Evolutionary conservation across 1,140 invertebrate genomes (phyloP).

Genomic region (roundworm (Caenorhabditis elegans)): DNA sequence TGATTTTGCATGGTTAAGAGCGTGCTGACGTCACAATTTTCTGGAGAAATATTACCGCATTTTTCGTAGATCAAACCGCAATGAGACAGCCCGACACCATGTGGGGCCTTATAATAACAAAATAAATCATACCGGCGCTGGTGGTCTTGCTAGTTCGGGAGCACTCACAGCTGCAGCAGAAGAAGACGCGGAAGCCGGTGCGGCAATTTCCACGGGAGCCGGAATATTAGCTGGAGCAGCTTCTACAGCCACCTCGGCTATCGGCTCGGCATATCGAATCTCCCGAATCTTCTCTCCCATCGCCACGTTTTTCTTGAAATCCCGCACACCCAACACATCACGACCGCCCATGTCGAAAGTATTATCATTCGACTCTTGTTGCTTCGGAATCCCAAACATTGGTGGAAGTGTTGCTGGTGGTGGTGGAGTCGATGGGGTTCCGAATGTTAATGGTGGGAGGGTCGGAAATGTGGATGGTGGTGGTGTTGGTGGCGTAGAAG

Average conservation of each 20-base stretch:
- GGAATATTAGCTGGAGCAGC: not conserved
- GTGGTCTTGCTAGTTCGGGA: not conserved
- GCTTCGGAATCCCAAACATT: not conserved
- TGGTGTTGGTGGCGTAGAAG: not conserved
- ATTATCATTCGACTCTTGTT: not conserved
- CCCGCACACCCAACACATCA: conserved; percentile 2
- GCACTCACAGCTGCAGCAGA: not conserved
- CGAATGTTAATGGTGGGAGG: not conserved
- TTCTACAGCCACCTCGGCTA: not conserved
- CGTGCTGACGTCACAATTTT: no score
- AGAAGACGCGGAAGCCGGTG: not conserved
- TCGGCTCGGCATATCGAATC: not conserved
- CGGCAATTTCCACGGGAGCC: conserved; percentile 18
- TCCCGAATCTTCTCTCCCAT: not conserved
- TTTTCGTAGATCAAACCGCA: no score
- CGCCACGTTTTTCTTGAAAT: conserved; percentile 6
- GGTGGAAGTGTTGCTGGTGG: not conserved
- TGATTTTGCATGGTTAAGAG: no score
- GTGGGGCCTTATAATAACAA: no score
- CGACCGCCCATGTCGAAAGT: not conserved
- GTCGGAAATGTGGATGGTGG: not conserved
- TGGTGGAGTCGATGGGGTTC: not conserved
- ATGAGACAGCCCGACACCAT: no score
- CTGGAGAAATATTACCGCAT: no score
- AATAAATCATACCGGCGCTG: not conserved